phyloP scores from a whole-genome alignment of 2,888 invertebrate species.

The Teinopalpus imperialis region DNA sequence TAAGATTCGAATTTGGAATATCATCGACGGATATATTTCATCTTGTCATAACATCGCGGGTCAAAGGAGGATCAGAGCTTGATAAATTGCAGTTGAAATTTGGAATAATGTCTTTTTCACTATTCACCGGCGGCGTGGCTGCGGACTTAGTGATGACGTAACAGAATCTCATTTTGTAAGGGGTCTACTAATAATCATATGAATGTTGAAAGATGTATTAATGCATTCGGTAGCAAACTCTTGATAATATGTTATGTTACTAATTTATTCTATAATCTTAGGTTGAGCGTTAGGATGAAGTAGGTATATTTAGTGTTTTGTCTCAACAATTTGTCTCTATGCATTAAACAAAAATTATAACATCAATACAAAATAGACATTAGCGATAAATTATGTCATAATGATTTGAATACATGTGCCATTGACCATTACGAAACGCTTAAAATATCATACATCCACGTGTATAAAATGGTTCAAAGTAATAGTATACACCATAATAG shows the following conservation, averaged over 20 bases:
- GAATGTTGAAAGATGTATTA: slow-evolving; percentile 13
- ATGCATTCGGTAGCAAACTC: slow-evolving; percentile 1
- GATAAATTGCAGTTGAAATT: slow-evolving; percentile 80
- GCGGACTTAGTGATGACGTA: slow-evolving; percentile 63
- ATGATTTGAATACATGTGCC: too few relatives aligned
- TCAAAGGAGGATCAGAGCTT: slow-evolving; percentile 73
- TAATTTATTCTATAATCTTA: too few relatives aligned
- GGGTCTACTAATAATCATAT: slow-evolving; percentile 36
- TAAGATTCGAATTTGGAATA: slow-evolving; percentile 66
- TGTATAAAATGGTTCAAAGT: too few relatives aligned
- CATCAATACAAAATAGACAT: too few relatives aligned
- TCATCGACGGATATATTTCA: slow-evolving; percentile 77
- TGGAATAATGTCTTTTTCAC: slow-evolving; percentile 81
- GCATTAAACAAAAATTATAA: too few relatives aligned
- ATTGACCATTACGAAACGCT: too few relatives aligned
- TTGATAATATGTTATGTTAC: background rate
- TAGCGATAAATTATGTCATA: too few relatives aligned
- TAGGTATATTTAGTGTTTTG: too few relatives aligned
- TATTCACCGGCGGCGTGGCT: slow-evolving; percentile 52
- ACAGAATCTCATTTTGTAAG: slow-evolving; percentile 54
- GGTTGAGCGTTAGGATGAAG: too few relatives aligned
- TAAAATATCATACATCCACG: too few relatives aligned
- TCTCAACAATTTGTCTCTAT: too few relatives aligned
- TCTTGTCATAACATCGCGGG: slow-evolving; percentile 80
- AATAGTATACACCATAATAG: too few relatives aligned